Percentiles rank a stretch among this genome's conserved stretches.
phyloP scores from a whole-genome alignment of 2,888 invertebrate genomes.

The Lamproptera curius region DNA sequence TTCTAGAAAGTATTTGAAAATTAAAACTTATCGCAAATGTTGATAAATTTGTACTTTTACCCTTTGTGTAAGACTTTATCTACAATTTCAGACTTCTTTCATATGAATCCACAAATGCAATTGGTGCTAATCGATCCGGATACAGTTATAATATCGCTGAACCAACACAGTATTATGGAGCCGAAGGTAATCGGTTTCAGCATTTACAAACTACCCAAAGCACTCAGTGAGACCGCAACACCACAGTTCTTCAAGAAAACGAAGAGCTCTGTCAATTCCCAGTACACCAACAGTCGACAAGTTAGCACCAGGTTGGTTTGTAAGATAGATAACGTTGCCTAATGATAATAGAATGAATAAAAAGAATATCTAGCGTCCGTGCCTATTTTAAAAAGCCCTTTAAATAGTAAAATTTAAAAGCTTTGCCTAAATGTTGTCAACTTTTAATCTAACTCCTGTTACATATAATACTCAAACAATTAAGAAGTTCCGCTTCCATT shows the following conservation, averaged over 20 bases:
- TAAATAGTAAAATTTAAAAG: too few species aligned
- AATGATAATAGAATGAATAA: too few species aligned
- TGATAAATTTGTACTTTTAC: background rate
- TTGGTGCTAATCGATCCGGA: slow-evolving; percentile 83
- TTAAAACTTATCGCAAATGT: too few species aligned
- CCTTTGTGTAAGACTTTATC: too few species aligned
- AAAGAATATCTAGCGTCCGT: too few species aligned
- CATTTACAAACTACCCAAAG: slow-evolving; percentile 85
- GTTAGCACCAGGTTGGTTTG: slow-evolving; percentile 79
- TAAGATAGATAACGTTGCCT: too few species aligned
- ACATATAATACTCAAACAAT: too few species aligned
- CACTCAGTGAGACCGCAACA: slow-evolving; percentile 85
- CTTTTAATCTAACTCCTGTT: too few species aligned
- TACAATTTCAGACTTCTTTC: slow-evolving; percentile 93
- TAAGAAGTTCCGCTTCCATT: too few species aligned
- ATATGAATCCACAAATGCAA: slow-evolving; percentile 94
- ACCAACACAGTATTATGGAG: slow-evolving; percentile 94
- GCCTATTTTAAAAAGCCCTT: too few species aligned
- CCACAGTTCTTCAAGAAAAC: slow-evolving; percentile 90
- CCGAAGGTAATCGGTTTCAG: slow-evolving; percentile 96
- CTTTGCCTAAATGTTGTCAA: too few species aligned
- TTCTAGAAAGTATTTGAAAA: too few species aligned
- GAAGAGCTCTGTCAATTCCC: slow-evolving; percentile 91
- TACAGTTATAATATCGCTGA: slow-evolving; percentile 87
- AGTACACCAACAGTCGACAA: slow-evolving; percentile 94